Percentiles rank a stretch among this genome's conserved stretches.
Evolutionary conservation across 2,797 vertebrate genomes (phyloP).

Genomic region (Siniperca obscura): DNA sequence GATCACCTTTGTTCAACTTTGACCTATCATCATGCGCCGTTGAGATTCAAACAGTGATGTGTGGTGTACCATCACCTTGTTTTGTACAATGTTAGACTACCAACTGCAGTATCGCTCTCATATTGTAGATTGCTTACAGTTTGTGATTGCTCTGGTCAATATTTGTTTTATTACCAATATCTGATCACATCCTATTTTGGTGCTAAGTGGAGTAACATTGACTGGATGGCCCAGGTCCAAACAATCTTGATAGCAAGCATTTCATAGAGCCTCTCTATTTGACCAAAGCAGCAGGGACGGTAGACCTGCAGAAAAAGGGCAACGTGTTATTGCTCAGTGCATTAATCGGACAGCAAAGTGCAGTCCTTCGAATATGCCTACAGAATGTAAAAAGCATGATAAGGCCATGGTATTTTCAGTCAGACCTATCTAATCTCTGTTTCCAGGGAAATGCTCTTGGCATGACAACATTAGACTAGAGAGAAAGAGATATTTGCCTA

Average conservation of each 20-base stretch:
- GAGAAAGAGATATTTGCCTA: background rate
- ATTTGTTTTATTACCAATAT: background rate
- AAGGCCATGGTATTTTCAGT: background rate
- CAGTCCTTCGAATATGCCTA: background rate
- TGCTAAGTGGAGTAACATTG: too few species aligned
- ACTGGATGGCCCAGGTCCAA: background rate
- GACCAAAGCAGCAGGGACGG: background rate
- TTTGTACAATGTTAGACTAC: background rate
- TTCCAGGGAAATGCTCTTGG: background rate
- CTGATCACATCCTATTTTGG: background rate
- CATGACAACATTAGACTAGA: background rate
- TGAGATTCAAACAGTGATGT: background rate
- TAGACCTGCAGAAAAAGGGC: background rate
- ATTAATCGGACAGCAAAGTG: conserved; percentile 1
- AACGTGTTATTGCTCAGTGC: background rate
- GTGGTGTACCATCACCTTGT: background rate
- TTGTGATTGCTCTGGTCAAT: background rate
- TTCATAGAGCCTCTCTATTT: background rate
- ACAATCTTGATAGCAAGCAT: background rate
- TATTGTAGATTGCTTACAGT: background rate
- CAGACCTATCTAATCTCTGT: background rate
- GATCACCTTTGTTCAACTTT: background rate
- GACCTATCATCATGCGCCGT: background rate
- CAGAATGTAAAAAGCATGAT: background rate
- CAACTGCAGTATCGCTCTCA: background rate